phyloP scores from a whole-genome alignment of 2,888 invertebrate species.

The Eilema depressum region DNA sequence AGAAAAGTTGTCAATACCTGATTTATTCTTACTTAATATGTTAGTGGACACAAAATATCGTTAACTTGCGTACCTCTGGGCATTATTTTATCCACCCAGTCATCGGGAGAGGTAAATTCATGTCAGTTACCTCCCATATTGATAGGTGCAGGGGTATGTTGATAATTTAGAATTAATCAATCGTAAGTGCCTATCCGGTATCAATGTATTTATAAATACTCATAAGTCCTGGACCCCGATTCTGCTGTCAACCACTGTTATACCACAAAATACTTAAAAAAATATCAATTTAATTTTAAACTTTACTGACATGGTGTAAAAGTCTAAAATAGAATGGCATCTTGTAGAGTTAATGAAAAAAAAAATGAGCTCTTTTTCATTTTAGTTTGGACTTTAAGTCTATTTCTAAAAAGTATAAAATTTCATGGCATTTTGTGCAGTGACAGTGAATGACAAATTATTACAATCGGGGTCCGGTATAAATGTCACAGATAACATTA shows the following conservation, averaged over 20 bases:
- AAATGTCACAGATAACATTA: conserved; percentile 52
- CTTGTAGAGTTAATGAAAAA: too few relatives aligned
- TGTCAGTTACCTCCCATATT: conserved; percentile 15
- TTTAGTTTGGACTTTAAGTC: too few relatives aligned
- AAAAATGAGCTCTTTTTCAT: too few relatives aligned
- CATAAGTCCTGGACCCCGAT: conserved; percentile 51
- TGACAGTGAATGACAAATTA: too few relatives aligned
- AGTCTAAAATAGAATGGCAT: too few relatives aligned
- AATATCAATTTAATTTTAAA: too few relatives aligned
- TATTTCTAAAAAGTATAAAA: too few relatives aligned
- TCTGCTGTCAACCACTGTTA: too few relatives aligned
- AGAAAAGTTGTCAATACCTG: conserved; percentile 49
- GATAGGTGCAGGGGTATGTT: conserved; percentile 31
- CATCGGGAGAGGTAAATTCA: conserved; percentile 10
- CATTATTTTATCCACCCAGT: conserved; percentile 13
- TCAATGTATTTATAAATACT: conserved; percentile 65
- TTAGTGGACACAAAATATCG: conserved; percentile 38
- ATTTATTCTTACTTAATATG: conserved; percentile 46
- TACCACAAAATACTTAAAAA: too few relatives aligned
- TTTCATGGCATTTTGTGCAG: too few relatives aligned
- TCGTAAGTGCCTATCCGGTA: conserved; percentile 56
- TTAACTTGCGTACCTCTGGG: conserved; percentile 19
- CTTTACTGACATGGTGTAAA: too few relatives aligned
- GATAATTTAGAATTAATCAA: conserved; percentile 35
- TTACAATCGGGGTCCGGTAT: conserved; percentile 15